Percentiles rank a stretch among this genome's conserved stretches.
Conservation (phyloP, 2,888 invertebrate species). For the Nudaria mundana region DNA sequence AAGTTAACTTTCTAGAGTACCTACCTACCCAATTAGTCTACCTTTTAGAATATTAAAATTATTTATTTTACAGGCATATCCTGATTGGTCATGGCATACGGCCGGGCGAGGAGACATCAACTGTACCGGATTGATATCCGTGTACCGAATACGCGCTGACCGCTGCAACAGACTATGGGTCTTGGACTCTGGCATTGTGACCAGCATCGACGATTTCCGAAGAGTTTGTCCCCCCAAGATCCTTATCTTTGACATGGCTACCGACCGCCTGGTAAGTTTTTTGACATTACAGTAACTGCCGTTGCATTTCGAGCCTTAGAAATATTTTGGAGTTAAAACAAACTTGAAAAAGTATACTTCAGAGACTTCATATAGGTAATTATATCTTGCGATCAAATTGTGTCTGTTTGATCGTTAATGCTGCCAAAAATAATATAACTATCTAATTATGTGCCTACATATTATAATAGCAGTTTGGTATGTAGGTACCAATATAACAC, state of each 20-base stretch:
- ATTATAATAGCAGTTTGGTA: too few relatives aligned
- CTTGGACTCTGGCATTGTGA: constrained; percentile 88
- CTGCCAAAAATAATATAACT: background rate
- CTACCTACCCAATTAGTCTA: too few relatives aligned
- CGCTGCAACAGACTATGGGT: constrained; percentile 93
- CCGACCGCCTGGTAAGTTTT: constrained; percentile 83
- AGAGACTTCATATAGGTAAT: too few relatives aligned
- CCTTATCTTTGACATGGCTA: constrained; percentile 88
- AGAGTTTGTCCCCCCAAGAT: constrained; percentile 89
- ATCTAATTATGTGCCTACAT: background rate
- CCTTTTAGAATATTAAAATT: too few relatives aligned
- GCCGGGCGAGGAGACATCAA: constrained; percentile 86
- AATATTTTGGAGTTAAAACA: background rate
- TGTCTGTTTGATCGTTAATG: too few relatives aligned
- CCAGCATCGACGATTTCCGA: constrained; percentile 85
- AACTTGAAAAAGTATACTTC: background rate
- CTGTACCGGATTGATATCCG: constrained; percentile 89
- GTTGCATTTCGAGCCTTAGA: too few relatives aligned
- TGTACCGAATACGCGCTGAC: constrained; percentile 88
- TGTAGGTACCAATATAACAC: too few relatives aligned
- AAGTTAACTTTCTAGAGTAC: too few relatives aligned
- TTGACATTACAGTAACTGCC: background rate
- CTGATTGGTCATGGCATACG: constrained; percentile 89
- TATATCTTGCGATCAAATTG: too few relatives aligned
- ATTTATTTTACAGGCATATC: constrained; percentile 80